Base-by-base conservation (phyloP, 92 coral and sea anemone species). In the Meandrina meandrites region DNA sequence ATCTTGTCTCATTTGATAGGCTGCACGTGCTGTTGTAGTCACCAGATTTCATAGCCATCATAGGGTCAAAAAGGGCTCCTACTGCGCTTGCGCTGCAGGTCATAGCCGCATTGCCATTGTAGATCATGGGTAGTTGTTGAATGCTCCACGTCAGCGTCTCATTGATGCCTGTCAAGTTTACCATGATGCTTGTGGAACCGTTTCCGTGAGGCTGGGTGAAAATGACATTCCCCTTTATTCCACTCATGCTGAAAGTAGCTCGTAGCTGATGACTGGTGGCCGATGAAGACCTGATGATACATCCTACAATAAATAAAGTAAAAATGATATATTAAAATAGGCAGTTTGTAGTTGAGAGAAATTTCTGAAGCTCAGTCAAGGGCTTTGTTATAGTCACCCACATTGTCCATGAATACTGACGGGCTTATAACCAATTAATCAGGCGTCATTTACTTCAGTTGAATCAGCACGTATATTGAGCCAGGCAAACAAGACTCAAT, bases 191-290 rank as follows among this genome's bases (percentile, higher is more conserved):
- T 22, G 97, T 93, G 30, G 92, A n/a, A 24, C 66, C 74, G n/a
- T 80, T 78, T 15, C 69, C 47, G 27, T 90, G 79, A 35, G 67
- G 27, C 60, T 90, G 91, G 21, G 90, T 79, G 87, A 97, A 95
- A 0, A 68, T 86, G 12, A 95, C 92, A 28, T 92, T 87, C 16
- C 98, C 95, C 32, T 86, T 93, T 40, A 97, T 89, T 80, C 93
- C 96, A 75, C 94, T 82, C 99, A 97, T 97, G 92, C 94, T 96
- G 80, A 97, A 91, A n/a, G 81, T 82, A 30, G 99, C 98, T 32
- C 51, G 67, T 37, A 79, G 79, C 70, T 86, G 84, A 37, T 51
- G 64, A 68, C 50, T 77, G 17, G 82, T 76, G 27, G 88, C 81
- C 88, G 47, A 60, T 60, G 88, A 42, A 45, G 58, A 85, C 42